A percentile compares a stretch with the other conserved stretches of the same genome.
Evolutionary conservation across 2,113 vertebrate species (phyloP).

Genomic region (Hipposideros armiger): DNA sequence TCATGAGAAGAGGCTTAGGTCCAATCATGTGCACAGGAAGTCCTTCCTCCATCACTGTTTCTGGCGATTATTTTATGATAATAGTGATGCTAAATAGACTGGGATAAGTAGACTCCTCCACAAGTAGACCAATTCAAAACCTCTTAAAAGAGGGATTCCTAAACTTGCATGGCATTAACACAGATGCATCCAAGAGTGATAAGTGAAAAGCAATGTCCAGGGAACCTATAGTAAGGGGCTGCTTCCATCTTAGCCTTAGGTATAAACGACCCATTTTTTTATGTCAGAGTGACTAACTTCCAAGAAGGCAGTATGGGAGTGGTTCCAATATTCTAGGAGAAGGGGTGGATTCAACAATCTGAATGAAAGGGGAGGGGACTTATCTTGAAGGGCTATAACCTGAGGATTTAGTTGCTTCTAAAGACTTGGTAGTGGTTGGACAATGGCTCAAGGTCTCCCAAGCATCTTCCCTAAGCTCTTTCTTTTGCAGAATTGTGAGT

Average conservation of each 20-base stretch:
- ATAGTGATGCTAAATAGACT: not conserved
- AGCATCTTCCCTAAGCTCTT: not conserved
- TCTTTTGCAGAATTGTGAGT: not conserved
- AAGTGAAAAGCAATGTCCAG: not conserved
- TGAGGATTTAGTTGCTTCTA: not conserved
- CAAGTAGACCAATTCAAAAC: not conserved
- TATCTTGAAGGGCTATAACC: not conserved
- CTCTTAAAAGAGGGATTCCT: not conserved
- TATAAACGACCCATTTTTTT: not conserved
- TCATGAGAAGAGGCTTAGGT: not conserved
- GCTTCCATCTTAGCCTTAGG: rapidly evolving
- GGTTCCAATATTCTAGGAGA: not conserved
- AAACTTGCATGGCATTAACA: not conserved
- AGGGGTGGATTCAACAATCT: not conserved
- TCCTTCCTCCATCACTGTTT: not conserved
- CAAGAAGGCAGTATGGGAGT: not conserved
- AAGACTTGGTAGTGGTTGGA: not conserved
- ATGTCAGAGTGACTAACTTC: not conserved
- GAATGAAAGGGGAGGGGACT: not conserved
- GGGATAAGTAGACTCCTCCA: not conserved
- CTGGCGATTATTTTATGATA: not conserved
- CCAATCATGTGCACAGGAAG: not conserved
- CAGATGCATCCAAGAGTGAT: not conserved
- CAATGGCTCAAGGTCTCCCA: not conserved
- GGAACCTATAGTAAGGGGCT: not conserved